Percentiles rank a stretch among this genome's conserved stretches.
phyloP scores from a whole-genome alignment of 2,888 invertebrate species.

The Hyposoter dolosus region DNA sequence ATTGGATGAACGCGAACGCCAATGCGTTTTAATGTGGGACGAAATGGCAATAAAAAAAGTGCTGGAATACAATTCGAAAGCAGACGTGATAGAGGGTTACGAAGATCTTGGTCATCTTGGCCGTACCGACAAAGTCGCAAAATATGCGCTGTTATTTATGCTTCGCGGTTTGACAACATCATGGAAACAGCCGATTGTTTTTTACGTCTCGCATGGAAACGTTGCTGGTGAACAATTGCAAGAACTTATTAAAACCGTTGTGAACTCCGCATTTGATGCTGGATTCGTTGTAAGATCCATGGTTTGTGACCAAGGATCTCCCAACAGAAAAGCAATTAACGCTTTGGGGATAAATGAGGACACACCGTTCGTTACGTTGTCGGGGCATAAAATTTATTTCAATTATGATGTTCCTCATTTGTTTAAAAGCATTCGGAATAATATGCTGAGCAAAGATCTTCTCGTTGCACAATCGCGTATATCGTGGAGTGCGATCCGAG shows the following conservation, averaged over 20 bases:
- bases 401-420: constrained; percentile 71
- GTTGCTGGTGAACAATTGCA: constrained; percentile 50
- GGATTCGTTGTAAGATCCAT: constrained; percentile 69
- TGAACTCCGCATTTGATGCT: constrained; percentile 60
- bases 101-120: constrained; percentile 72
- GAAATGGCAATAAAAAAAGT: constrained; percentile 73
- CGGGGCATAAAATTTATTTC: constrained; percentile 67
- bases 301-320: constrained; percentile 71
- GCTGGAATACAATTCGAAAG: constrained; percentile 69
- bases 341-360: constrained; percentile 67
- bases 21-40: constrained; percentile 74
- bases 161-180: constrained; percentile 68
- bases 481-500: constrained; percentile 68
- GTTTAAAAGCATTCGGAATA: constrained; percentile 71
- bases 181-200: constrained; percentile 37
- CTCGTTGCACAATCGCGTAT: constrained; percentile 45
- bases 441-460: constrained; percentile 65
- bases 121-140: constrained; percentile 69
- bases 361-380: constrained; percentile 62
- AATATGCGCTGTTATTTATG: constrained; percentile 73
- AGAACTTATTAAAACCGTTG: constrained; percentile 49
- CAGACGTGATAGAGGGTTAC: constrained; percentile 71
- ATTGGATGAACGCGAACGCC: constrained; percentile 71
- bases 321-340: constrained; percentile 68
- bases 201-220: constrained; percentile 68